A percentile compares a stretch with the other conserved stretches of the same genome.
phyloP scores from a whole-genome alignment of 2,888 invertebrate species.

The Tetranychus piercei region DNA sequence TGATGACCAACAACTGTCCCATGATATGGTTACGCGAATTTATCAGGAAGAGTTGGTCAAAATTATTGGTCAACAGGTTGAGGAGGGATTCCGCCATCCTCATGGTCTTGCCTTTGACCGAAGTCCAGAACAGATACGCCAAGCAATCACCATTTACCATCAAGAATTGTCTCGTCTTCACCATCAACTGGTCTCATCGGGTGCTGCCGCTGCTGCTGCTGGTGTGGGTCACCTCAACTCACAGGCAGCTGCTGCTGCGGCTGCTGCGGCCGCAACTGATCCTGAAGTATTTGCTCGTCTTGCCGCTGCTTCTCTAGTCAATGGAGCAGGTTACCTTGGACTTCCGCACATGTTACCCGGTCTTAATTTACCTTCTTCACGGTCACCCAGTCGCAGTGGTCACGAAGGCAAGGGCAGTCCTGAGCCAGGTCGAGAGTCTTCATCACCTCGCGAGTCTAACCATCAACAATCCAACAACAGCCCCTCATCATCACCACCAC shows the following conservation, averaged over 20 bases:
- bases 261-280: slow-evolving; percentile 19
- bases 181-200: slow-evolving; percentile 35
- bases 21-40: slow-evolving; percentile 82
- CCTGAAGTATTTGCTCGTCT: slow-evolving; percentile 7
- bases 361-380: neutral
- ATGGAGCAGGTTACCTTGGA: slow-evolving; percentile 20
- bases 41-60: slow-evolving; percentile 88
- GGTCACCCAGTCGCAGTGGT: neutral
- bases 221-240: slow-evolving; percentile 17
- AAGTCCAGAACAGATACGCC: slow-evolving; percentile 65
- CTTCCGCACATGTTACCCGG: slow-evolving; percentile 14
- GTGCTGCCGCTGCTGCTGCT: slow-evolving; percentile 19
- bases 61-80: slow-evolving; percentile 46
- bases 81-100: slow-evolving; percentile 27
- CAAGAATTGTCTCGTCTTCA: slow-evolving; percentile 68
- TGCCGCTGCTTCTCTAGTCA: slow-evolving; percentile 19
- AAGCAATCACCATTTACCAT: slow-evolving; percentile 77
- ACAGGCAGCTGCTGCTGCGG: neutral
- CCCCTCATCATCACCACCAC: slow-evolving; percentile 3
- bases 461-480: neutral
- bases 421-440: neutral
- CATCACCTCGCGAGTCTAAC: neutral
- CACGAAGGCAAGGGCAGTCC: neutral
- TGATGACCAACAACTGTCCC: slow-evolving; percentile 31
- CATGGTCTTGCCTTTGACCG: slow-evolving; percentile 29